Percentiles rank a stretch among this genome's conserved stretches.
Conservation (phyloP, 1,140 invertebrate genomes). For the Pogonus chalceus region DNA sequence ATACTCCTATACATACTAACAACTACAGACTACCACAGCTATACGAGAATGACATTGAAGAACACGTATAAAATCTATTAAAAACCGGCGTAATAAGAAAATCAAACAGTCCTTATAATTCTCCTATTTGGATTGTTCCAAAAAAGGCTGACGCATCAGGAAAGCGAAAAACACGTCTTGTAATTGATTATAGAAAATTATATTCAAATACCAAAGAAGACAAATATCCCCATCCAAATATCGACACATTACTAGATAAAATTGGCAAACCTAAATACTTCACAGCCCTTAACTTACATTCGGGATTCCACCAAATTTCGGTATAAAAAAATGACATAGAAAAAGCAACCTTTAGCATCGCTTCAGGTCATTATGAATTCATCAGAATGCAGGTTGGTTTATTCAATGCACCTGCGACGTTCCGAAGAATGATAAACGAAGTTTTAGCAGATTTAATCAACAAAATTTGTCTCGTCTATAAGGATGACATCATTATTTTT, state of each 20-base stretch:
- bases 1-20: background rate
- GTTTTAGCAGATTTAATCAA: slow-evolving; percentile 12
- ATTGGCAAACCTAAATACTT: slow-evolving; percentile 32
- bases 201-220: slow-evolving; percentile 19
- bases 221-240: no score
- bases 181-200: slow-evolving; percentile 20
- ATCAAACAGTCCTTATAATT: slow-evolving; percentile 19
- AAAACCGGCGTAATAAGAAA: slow-evolving; percentile 23
- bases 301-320: slow-evolving; percentile 38
- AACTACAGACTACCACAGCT: background rate
- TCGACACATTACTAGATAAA: slow-evolving; percentile 31
- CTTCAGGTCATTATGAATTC: slow-evolving; percentile 33
- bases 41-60: background rate
- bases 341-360: slow-evolving; percentile 36
- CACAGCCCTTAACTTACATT: slow-evolving; percentile 31
- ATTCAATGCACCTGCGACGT: slow-evolving; percentile 2
- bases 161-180: no score
- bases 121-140: slow-evolving; percentile 23
- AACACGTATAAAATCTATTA: slow-evolving; percentile 14
- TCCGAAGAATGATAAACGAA: slow-evolving; percentile 11
- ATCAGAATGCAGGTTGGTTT: slow-evolving; percentile 36
- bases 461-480: slow-evolving; percentile 15
- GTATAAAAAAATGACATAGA: slow-evolving; percentile 27
- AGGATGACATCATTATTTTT: slow-evolving; percentile 21
- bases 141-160: slow-evolving; percentile 26